Evolutionary conservation across 2,113 vertebrate species (phyloP).

Genomic region (Perca fluviatilis): DNA sequence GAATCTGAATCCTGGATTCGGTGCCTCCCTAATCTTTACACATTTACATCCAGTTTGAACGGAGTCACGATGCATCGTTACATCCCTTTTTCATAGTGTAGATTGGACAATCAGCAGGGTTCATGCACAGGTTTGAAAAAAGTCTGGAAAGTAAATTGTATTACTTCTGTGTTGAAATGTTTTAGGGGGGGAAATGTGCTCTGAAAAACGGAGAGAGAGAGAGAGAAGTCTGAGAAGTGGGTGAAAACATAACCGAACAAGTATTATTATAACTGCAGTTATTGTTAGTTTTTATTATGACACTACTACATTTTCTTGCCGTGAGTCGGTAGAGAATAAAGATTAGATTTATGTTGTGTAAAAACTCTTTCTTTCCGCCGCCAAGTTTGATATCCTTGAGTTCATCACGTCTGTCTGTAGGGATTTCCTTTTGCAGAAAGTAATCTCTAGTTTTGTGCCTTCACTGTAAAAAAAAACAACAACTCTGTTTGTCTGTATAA

Average conservation of each 20-base stretch:
- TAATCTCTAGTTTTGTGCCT: constrained; percentile 77
- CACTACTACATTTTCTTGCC: constrained; percentile 40
- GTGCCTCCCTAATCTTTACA: too few relatives aligned
- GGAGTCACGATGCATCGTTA: too few relatives aligned
- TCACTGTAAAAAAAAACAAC: constrained; percentile 37
- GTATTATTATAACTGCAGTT: constrained; percentile 10
- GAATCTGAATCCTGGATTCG: too few relatives aligned
- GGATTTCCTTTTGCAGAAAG: constrained; percentile 59
- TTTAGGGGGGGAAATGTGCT: neutral
- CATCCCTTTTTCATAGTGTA: neutral
- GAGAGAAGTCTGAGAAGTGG: neutral
- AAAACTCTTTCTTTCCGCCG: constrained; percentile 30
- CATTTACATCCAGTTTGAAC: too few relatives aligned
- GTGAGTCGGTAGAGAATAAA: constrained; percentile 28
- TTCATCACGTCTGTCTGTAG: constrained; percentile 52
- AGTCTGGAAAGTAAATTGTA: neutral
- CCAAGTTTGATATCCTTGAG: constrained; percentile 26
- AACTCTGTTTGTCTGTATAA: constrained; percentile 69
- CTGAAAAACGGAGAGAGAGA: neutral
- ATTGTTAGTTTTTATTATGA: constrained; percentile 29
- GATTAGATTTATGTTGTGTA: constrained; percentile 52
- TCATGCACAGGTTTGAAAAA: constrained; percentile 20
- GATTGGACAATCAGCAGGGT: constrained; percentile 59
- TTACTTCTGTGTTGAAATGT: constrained; percentile 15
- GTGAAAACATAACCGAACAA: constrained; percentile 13